A percentile compares a stretch with the other conserved stretches of the same genome.
phyloP scores from a whole-genome alignment of 2,797 vertebrate genomes.

The Pristis pectinata region DNA sequence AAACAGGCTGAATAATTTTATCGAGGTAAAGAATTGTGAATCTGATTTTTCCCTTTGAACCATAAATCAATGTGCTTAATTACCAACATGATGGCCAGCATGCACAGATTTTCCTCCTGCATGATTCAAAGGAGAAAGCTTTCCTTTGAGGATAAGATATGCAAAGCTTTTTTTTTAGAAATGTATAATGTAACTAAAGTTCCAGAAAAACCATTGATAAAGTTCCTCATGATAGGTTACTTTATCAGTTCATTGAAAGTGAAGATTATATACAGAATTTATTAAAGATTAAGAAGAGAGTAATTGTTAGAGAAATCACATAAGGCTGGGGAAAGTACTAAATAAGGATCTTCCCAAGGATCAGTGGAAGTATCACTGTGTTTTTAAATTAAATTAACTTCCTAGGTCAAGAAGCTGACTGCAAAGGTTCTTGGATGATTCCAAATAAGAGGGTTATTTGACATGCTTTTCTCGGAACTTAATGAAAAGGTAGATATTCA shows the following conservation, averaged over 20 bases:
- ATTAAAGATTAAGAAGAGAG: neutral
- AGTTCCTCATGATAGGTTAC: neutral
- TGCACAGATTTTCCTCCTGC: neutral
- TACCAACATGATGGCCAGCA: neutral
- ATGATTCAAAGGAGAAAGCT: neutral
- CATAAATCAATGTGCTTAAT: neutral
- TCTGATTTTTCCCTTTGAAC: neutral
- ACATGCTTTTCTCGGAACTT: too few species aligned
- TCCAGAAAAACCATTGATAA: neutral
- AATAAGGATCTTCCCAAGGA: neutral
- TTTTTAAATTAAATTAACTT: neutral
- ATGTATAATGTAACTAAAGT: neutral
- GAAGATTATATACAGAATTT: neutral
- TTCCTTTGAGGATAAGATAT: neutral
- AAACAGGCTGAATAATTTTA: neutral
- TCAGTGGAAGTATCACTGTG: neutral
- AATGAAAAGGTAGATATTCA: too few species aligned
- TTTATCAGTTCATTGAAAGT: neutral
- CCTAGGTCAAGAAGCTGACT: too few species aligned
- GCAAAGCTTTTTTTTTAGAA: neutral
- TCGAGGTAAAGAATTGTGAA: neutral
- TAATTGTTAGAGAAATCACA: too few species aligned
- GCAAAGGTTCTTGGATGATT: too few species aligned
- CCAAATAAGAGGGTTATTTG: too few species aligned
- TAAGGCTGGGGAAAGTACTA: neutral